These are phyloP conservation scores for Odontocolon sp. DNA, from an alignment of 2,888 invertebrate genomes.

Conservation along the genomic window DNA sequence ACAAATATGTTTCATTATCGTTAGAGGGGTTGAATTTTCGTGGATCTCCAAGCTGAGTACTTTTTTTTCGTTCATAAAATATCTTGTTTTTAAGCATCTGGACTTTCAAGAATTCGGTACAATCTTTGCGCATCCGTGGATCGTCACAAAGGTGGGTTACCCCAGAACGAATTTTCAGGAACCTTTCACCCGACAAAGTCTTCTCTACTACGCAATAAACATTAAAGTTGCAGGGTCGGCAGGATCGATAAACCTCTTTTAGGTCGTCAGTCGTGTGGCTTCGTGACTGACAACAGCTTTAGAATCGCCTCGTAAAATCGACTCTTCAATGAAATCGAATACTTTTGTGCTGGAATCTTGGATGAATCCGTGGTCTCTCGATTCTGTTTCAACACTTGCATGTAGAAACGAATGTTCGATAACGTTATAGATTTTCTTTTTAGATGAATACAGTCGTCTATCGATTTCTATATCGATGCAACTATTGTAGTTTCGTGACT, in stretches of 20 bases:
- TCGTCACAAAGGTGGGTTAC: slow-evolving; percentile 5
- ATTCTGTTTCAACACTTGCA: background rate
- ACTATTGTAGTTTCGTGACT: too few species aligned
- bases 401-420: too few species aligned
- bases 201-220: background rate
- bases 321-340: slow-evolving; percentile 1
- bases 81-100: background rate
- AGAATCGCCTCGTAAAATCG: slow-evolving; percentile 12
- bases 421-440: too few species aligned
- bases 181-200: background rate
- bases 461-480: too few species aligned
- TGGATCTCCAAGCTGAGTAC: background rate
- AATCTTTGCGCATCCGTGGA: background rate
- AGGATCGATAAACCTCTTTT: slow-evolving; percentile 16
- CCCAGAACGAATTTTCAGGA: background rate
- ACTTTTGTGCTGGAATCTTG: background rate
- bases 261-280: slow-evolving; percentile 6
- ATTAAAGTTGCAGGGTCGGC: slow-evolving; percentile 8
- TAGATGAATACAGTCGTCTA: too few species aligned
- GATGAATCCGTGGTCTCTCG: background rate
- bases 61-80: background rate
- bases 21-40: background rate
- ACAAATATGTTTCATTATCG: too few species aligned
- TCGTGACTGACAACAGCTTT: slow-evolving; percentile 5
- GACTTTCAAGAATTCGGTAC: slow-evolving; percentile 12